A percentile compares a stretch with the other conserved stretches of the same genome.
These are phyloP conservation scores for Coenobita brevimanus DNA, from an alignment of 1,140 invertebrate genomes.

Conservation along the genomic window DNA sequence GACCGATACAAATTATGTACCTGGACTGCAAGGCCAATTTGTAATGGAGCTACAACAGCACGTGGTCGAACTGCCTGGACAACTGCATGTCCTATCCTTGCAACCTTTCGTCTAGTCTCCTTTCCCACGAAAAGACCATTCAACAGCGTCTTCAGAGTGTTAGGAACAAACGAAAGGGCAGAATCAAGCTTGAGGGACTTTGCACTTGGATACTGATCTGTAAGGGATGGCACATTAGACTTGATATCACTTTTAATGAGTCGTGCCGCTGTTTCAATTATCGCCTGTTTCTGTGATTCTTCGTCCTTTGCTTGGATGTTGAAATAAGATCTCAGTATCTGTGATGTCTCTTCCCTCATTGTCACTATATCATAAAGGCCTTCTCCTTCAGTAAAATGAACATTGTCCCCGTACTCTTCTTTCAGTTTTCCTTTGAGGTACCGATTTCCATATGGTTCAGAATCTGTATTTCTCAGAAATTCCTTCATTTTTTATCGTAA, in stretches of 20 bases:
- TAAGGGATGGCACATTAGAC: conserved; percentile 1
- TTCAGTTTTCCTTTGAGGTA: conserved; percentile 13
- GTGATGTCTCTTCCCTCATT: conserved; percentile 30
- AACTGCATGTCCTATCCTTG: conserved; percentile 12
- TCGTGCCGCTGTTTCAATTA: conserved; percentile 7
- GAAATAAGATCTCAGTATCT: conserved; percentile 12
- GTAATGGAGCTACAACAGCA: neutral
- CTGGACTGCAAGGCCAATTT: conserved; percentile 13
- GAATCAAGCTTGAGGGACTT: neutral
- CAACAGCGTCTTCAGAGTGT: neutral
- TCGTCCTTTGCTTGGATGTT: conserved; percentile 10
- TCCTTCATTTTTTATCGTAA: conserved; percentile 29
- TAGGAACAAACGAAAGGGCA: neutral
- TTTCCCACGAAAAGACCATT: conserved; percentile 27
- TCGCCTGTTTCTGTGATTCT: conserved; percentile 21
- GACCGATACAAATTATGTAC: neutral
- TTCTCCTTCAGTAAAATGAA: conserved; percentile 35
- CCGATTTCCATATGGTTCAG: conserved; percentile 16
- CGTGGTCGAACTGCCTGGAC: conserved; percentile 21
- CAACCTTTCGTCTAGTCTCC: neutral
- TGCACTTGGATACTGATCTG: conserved; percentile 22
- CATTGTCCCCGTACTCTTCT: neutral
- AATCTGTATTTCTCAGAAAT: neutral
- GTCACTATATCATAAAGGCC: conserved; percentile 24
- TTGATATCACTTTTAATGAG: neutral